Evolutionary conservation across 2,888 invertebrate species (phyloP).

Genomic region (Cataglyphis livida): DNA sequence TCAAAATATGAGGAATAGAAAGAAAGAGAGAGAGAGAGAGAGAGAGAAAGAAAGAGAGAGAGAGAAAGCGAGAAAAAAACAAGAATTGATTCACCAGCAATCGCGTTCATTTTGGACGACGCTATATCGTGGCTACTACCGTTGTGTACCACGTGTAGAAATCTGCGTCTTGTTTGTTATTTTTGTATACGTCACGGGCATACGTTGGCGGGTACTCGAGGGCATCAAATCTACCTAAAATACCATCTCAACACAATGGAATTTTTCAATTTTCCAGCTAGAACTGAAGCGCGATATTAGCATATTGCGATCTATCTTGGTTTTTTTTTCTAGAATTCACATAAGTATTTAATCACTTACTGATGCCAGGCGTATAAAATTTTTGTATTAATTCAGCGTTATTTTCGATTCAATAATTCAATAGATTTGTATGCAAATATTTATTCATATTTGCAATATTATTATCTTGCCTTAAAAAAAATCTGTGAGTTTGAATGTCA

Average conservation of each 20-base stretch:
- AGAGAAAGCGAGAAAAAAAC: neutral
- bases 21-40: neutral
- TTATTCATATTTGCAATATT: neutral
- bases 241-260: neutral
- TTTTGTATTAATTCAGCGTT: neutral
- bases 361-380: neutral
- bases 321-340: neutral
- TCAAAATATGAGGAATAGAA: neutral
- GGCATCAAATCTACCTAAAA: neutral
- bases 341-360: neutral
- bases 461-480: neutral
- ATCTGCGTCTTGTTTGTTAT: slow-evolving; percentile 37
- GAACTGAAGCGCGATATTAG: slow-evolving; percentile 17
- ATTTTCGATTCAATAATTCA: slow-evolving; percentile 1
- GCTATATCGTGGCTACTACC: slow-evolving; percentile 25
- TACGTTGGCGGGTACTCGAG: slow-evolving; percentile 1
- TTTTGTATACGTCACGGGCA: slow-evolving; percentile 32
- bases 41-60: neutral
- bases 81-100: slow-evolving; percentile 39
- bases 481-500: neutral
- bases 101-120: slow-evolving; percentile 20
- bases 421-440: neutral
- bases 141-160: slow-evolving; percentile 1
- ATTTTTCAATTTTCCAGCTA: slow-evolving; percentile 15
- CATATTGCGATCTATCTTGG: neutral